Evolutionary conservation across 2,113 vertebrate genomes (phyloP).

Genomic region (Perognathus longimembris): DNA sequence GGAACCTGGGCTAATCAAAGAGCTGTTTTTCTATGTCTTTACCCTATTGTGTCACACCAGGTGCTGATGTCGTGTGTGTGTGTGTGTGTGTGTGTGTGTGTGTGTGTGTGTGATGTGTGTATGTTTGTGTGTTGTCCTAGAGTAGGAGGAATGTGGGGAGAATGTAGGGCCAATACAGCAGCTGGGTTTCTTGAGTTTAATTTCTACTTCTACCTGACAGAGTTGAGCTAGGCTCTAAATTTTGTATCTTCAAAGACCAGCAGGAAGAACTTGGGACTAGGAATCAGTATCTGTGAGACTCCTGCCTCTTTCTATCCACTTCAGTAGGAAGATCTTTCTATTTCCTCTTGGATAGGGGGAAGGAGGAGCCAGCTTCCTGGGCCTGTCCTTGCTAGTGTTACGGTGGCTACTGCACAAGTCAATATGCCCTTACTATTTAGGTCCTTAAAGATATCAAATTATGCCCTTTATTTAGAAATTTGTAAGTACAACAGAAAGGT

Average conservation of each 20-base stretch:
- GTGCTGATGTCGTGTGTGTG: background rate
- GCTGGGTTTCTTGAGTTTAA: background rate
- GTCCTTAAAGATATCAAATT: background rate
- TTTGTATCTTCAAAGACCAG: background rate
- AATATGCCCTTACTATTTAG: background rate
- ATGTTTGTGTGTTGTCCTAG: background rate
- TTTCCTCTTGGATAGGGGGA: background rate
- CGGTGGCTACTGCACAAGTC: rapidly evolving
- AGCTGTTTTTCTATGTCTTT: background rate
- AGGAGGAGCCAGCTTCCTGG: background rate
- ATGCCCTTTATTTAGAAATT: conserved; percentile 13
- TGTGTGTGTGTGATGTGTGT: background rate
- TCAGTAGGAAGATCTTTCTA: background rate
- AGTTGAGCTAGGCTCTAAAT: background rate
- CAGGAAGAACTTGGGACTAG: background rate
- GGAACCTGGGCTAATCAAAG: background rate
- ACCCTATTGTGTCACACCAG: background rate
- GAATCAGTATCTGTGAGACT: background rate
- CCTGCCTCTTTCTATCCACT: background rate
- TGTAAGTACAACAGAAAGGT: background rate
- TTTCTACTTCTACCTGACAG: background rate
- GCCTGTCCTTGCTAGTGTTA: background rate
- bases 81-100: background rate
- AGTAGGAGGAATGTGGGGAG: background rate
- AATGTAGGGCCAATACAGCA: background rate